Evolutionary conservation across 2,888 invertebrate species (phyloP).

Genomic region (Drosophila sordidula): DNA sequence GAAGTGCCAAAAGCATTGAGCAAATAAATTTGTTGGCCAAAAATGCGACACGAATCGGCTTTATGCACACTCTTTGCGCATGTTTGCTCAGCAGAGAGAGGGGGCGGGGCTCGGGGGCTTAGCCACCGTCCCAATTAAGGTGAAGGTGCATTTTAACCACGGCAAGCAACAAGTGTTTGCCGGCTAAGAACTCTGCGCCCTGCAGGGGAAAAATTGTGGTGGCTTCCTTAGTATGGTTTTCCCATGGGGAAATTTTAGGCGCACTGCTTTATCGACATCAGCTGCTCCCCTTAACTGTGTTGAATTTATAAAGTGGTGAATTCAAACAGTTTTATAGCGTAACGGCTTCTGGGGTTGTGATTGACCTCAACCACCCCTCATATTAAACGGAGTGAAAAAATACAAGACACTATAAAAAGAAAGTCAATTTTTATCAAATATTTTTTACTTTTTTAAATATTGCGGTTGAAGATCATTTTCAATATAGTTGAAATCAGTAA

Average conservation of each 20-base stretch:
- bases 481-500: no score
- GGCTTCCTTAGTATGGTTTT: background rate
- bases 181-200: constrained; percentile 14
- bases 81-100: constrained; percentile 14
- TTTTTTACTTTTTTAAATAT: no score
- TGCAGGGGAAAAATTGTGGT: background rate
- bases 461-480: no score
- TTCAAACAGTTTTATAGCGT: background rate
- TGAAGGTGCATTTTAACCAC: constrained; percentile 15
- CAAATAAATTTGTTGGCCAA: constrained; percentile 59
- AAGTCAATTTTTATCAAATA: no score
- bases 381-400: no score
- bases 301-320: background rate
- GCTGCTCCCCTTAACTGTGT: background rate
- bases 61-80: constrained; percentile 41
- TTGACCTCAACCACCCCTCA: no score
- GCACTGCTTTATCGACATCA: constrained; percentile 27
- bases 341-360: background rate
- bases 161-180: constrained; percentile 63
- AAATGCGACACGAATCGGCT: constrained; percentile 36
- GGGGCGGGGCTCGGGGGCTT: no score
- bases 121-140: background rate
- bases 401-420: no score
- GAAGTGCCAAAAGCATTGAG: constrained; percentile 61
- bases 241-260: background rate